A percentile compares a stretch with the other conserved stretches of the same genome.
These are phyloP conservation scores for Agriotes lineatus DNA, from an alignment of 2,888 invertebrate species.

Conservation along the genomic window DNA sequence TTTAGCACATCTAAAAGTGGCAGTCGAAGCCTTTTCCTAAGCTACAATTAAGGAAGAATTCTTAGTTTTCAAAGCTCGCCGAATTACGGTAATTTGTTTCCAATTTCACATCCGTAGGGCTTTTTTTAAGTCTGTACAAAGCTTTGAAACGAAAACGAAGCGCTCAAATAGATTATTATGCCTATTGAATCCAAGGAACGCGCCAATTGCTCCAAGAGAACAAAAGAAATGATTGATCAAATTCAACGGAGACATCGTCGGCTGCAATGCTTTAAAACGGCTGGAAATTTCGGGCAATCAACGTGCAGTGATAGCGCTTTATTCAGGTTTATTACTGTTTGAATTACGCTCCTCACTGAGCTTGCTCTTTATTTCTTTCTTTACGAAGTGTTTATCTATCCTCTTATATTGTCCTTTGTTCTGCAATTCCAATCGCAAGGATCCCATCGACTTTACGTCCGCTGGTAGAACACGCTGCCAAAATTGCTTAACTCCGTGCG, in stretches of 20 bases:
- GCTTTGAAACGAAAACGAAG: too few species aligned
- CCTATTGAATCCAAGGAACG: too few species aligned
- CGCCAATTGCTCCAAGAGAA: not conserved
- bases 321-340: conserved; percentile 38
- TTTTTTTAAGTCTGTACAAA: too few species aligned
- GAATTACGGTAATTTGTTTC: too few species aligned
- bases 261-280: not conserved
- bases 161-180: too few species aligned
- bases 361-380: conserved; percentile 48
- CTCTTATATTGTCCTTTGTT: conserved; percentile 44
- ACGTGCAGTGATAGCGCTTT: conserved; percentile 15
- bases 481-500: conserved; percentile 18
- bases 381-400: conserved; percentile 48
- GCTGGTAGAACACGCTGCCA: not conserved
- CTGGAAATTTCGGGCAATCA: not conserved
- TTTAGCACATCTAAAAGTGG: too few species aligned
- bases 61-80: too few species aligned
- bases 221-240: not conserved
- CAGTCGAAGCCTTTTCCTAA: too few species aligned
- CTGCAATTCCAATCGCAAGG: conserved; percentile 35
- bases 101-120: too few species aligned
- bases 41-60: too few species aligned
- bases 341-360: conserved; percentile 36
- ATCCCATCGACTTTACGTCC: conserved; percentile 38
- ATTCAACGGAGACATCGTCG: not conserved